phyloP scores from a whole-genome alignment of 2,888 invertebrate species.

The Phengaris alcon region DNA sequence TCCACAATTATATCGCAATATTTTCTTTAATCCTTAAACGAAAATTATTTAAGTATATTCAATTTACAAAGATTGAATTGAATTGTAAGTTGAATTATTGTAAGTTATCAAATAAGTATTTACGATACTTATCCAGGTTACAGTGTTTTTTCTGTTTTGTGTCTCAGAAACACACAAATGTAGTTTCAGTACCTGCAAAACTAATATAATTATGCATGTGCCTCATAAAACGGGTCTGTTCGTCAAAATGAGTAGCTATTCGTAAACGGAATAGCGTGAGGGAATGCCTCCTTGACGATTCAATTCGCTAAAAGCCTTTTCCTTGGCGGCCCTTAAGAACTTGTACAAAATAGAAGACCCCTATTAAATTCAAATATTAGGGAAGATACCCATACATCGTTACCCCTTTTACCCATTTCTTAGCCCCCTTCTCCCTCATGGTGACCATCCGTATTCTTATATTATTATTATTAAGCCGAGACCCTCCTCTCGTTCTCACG shows the following conservation, averaged over 20 bases:
- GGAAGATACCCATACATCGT: too few species aligned
- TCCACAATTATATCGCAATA: neutral
- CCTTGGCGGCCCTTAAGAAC: conserved; percentile 38
- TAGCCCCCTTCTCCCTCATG: too few species aligned
- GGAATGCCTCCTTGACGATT: conserved; percentile 51
- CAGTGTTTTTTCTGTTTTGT: neutral
- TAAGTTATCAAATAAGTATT: neutral
- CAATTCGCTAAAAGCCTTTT: conserved; percentile 56
- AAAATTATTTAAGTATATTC: neutral
- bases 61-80: neutral
- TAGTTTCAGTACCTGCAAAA: neutral
- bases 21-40: neutral
- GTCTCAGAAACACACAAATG: neutral
- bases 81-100: neutral
- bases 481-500: too few species aligned
- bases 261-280: conserved; percentile 40
- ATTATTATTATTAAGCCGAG: too few species aligned
- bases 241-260: conserved; percentile 40
- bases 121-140: too few species aligned
- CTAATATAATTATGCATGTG: neutral
- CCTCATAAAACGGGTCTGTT: conserved; percentile 29
- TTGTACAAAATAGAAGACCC: conserved; percentile 35
- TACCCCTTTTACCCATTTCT: too few species aligned
- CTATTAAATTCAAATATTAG: conserved; percentile 31
- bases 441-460: too few species aligned